Percentiles rank a stretch among this genome's conserved stretches.
These are phyloP conservation scores for Odontesthes bonariensis DNA, from an alignment of 2,113 vertebrate genomes.

Conservation along the genomic window DNA sequence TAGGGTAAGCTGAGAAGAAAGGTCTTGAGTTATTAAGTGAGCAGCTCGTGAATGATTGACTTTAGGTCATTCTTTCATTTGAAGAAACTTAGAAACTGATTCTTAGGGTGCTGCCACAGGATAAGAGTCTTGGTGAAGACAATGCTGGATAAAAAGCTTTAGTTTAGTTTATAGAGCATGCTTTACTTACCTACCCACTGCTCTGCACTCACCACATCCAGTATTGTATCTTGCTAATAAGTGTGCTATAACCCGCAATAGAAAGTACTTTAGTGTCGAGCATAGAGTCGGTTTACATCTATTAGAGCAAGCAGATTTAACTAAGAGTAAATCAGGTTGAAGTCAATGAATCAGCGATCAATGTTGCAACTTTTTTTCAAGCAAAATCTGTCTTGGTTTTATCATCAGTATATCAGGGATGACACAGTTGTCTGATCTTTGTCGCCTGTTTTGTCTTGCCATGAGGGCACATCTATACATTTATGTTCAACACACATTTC, in stretches of 20 bases:
- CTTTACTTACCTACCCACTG: conserved; percentile 61
- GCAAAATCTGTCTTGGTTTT: conserved; percentile 28
- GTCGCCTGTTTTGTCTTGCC: conserved; percentile 54
- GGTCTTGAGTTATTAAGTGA: conserved; percentile 39
- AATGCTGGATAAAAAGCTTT: conserved; percentile 66
- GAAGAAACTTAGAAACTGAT: conserved; percentile 65
- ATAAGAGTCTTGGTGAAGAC: conserved; percentile 49
- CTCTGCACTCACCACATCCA: conserved; percentile 60
- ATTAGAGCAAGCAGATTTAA: conserved; percentile 35
- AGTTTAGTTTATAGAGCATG: conserved; percentile 77
- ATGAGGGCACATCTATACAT: conserved; percentile 62
- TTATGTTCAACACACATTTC: conserved; percentile 44
- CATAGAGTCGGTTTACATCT: conserved; percentile 56
- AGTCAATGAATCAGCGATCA: conserved; percentile 24
- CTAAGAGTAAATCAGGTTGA: conserved; percentile 33
- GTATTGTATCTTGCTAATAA: conserved; percentile 70
- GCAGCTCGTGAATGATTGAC: conserved; percentile 47
- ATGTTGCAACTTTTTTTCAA: conserved; percentile 33
- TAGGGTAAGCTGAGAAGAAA: conserved; percentile 52
- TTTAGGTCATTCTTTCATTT: conserved; percentile 60
- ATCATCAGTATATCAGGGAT: conserved; percentile 18
- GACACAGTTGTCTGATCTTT: conserved; percentile 7
- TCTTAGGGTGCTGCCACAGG: conserved; percentile 65
- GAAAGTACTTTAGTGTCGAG: conserved; percentile 54
- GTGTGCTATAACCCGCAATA: conserved; percentile 73